Percentiles rank a stretch among this genome's conserved stretches.
Conservation (phyloP, 2,888 invertebrate genomes). For the Sinhomidia bicolor region DNA sequence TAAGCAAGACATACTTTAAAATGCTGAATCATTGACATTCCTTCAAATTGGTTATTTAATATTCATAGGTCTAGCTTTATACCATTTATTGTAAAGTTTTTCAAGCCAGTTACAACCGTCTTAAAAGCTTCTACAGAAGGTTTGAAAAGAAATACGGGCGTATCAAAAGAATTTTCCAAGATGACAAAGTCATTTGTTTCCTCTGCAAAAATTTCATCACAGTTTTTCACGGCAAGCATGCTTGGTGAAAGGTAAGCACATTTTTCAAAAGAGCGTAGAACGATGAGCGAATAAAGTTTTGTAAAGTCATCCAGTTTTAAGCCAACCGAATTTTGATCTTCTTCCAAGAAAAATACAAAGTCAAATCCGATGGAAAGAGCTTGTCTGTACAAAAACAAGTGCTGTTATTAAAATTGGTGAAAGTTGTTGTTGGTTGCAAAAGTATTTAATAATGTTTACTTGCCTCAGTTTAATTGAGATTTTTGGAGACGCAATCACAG, state of each 20-base stretch:
- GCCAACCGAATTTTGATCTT: neutral
- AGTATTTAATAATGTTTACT: neutral
- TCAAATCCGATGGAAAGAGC: conserved; percentile 16
- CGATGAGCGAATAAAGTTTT: neutral
- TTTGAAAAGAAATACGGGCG: neutral
- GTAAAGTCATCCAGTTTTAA: conserved; percentile 20
- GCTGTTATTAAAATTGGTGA: neutral
- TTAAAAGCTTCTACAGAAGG: neutral
- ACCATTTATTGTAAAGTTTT: neutral
- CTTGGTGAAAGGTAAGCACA: neutral
- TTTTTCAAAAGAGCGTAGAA: neutral
- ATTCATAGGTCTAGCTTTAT: too few relatives aligned
- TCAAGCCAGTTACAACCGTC: neutral
- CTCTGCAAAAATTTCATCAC: conserved; percentile 4
- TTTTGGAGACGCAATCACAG: neutral
- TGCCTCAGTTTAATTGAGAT: neutral
- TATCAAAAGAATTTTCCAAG: neutral
- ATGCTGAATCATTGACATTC: too few relatives aligned
- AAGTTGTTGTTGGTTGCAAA: neutral
- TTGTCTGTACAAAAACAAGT: neutral
- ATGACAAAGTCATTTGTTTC: neutral
- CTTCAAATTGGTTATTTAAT: too few relatives aligned
- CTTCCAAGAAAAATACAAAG: conserved; percentile 12
- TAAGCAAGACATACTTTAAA: too few relatives aligned
- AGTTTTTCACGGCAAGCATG: conserved; percentile 11